Evolutionary conservation across 2,888 invertebrate species (phyloP), one percentile per base, ranked within the genome.

Genomic region (Suillia variegata): DNA sequence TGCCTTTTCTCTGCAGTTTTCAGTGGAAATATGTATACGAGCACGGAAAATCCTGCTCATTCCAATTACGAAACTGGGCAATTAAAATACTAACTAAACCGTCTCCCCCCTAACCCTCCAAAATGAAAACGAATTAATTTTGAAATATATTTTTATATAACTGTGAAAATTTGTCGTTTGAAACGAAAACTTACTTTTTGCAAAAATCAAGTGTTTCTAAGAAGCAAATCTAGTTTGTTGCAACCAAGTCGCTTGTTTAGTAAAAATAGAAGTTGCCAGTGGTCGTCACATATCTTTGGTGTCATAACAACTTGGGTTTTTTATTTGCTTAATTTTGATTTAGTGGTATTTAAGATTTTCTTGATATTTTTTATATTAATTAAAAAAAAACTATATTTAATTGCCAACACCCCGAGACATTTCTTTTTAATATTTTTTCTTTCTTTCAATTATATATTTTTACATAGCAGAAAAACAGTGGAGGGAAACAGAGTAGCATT

Each of bases 381-480:
- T 18, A 17, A 38, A n/a, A n/a, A n/a, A 48, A 31, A 54, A 54
- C 54, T 13, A 42, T 57, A 52, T 65, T 61, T 62, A 64, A 64
- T 64, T 64, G 66, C 64, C 66, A 66, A 66, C 66, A 70, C 70
- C 70, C 70, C 64, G 68, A 64, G 47, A 59, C 42, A 34, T 45
- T 59, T n/a, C n/a, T n/a, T 26, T 45, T 58, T 49, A 47, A 49
- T 57, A n/a, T 42, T 45, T 21, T 34, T 45, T 57, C n/a, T n/a
- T n/a, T 55, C n/a, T 56, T 54, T 15, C 20, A 55, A 59, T 49
- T 56, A 45, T n/a, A n/a, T 52, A 56, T 52, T 56, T 59, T 59
- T 42, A 54, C 45, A 51, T 13, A 22, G 51, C 45, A 58, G 53
- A 49, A 56, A 58, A 58, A 58, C 42, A 53, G 42, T 47, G 17